These are phyloP conservation scores for Panopea generosa DNA, from an alignment of 2,888 invertebrate genomes.

Conservation along the genomic window DNA sequence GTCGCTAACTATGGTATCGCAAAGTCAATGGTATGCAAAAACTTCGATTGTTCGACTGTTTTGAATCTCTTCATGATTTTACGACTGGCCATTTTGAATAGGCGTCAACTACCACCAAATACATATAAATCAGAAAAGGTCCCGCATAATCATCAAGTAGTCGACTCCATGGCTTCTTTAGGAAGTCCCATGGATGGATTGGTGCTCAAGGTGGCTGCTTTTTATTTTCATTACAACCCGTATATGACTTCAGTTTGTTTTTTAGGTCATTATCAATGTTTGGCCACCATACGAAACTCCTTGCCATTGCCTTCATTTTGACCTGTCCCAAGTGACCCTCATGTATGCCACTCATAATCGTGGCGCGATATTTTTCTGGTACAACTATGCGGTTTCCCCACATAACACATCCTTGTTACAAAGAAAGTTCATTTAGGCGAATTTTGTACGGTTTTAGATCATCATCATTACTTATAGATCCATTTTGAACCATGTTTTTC, in stretches of 20 bases:
- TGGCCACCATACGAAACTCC: slow-evolving; percentile 76
- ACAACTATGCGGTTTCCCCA: slow-evolving; percentile 70
- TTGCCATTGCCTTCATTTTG: slow-evolving; percentile 74
- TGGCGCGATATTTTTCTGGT: slow-evolving; percentile 58
- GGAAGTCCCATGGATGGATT: slow-evolving; percentile 74
- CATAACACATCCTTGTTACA: slow-evolving; percentile 69
- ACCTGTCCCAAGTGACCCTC: slow-evolving; percentile 71
- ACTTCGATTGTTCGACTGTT: slow-evolving; percentile 47
- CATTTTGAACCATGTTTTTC: slow-evolving; percentile 22
- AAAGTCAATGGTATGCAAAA: slow-evolving; percentile 72
- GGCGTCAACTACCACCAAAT: slow-evolving; percentile 83
- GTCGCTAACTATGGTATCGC: slow-evolving; percentile 76
- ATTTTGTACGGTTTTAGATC: slow-evolving; percentile 30
- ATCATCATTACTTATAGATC: slow-evolving; percentile 2
- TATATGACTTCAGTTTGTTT: slow-evolving; percentile 58
- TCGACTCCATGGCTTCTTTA: slow-evolving; percentile 80
- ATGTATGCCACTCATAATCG: slow-evolving; percentile 70
- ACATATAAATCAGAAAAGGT: slow-evolving; percentile 75
- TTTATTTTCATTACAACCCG: slow-evolving; percentile 38
- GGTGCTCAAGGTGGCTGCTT: slow-evolving; percentile 61
- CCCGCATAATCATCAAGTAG: slow-evolving; percentile 85
- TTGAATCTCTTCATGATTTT: slow-evolving; percentile 23
- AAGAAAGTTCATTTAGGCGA: slow-evolving; percentile 48
- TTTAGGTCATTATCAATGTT: slow-evolving; percentile 61
- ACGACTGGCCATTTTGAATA: slow-evolving; percentile 85